Evolutionary conservation across 2,113 vertebrate genomes (phyloP), one percentile per base, ranked within the genome.

Genomic region (Montifringilla adamsi): DNA sequence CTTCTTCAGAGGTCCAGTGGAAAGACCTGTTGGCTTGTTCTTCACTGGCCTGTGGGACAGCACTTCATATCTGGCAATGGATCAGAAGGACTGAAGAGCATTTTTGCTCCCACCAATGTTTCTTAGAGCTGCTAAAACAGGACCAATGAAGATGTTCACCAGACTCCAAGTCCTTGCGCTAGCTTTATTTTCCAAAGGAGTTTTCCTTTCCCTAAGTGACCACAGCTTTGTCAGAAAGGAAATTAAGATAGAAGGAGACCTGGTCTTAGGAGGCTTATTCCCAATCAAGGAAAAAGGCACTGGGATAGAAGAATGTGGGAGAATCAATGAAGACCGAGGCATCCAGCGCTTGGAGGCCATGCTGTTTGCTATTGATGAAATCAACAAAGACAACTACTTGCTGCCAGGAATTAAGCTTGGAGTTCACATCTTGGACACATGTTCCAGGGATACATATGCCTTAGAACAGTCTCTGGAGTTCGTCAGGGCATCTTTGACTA

Each of bases 401-500:
- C 98, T 99, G 35, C 99, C 99, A 1, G 99, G 99, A 77, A 98
- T 99, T 37, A 98, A 98, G 62, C 97, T 99, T 47, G 99, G 99
- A 28, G 99, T 99, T 89, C 99, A 99, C 83, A 99, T 99, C 93
- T 97, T 99, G 98, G 99, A 99, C 97, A 99, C 99, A 0, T 99
- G 99, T 95, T 99, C 99, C 30, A 98, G 99, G 90, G 99, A 99
- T 95, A 99, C 99, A 4, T 99, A 99, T 58, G 99, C 99, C 72
- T 97, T 99, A 97, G 99, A 99, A 96, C 99, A 99, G 97, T 99
- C 99, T 20, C 97, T 99, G 98, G 99, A 99, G 97, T 99, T 99
- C 6, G 99, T 99, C 84, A 98, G 99, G 94, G 99, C 99, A 15
- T 99, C 99, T 59, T 98, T 99, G 93, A 99, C 99, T 87, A 99